These are phyloP conservation scores for Perognathus longimembris DNA, from an alignment of 2,113 vertebrate genomes.

Conservation along the genomic window DNA sequence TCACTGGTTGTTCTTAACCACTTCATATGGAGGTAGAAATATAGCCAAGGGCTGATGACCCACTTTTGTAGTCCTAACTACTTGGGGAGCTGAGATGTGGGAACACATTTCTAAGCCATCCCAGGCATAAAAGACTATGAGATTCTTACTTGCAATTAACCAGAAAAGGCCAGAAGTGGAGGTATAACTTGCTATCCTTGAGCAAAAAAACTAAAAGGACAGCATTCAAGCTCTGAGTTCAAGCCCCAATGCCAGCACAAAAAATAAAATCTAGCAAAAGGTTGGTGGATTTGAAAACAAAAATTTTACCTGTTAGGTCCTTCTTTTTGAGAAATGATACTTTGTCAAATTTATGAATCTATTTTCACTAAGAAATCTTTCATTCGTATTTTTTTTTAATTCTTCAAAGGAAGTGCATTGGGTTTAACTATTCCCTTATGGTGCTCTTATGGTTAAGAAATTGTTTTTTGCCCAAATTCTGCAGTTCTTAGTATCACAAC, in stretches of 20 bases:
- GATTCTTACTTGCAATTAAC: no score
- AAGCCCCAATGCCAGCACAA: no score
- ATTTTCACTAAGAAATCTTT: not conserved
- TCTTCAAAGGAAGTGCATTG: not conserved
- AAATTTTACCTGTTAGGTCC: not conserved
- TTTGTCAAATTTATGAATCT: not conserved
- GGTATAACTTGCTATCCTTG: no score
- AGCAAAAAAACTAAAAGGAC: no score
- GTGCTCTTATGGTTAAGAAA: conserved; percentile 10
- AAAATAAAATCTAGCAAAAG: no score
- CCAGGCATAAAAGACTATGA: no score
- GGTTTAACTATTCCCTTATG: not conserved
- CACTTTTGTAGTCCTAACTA: no score
- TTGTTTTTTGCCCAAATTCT: not conserved
- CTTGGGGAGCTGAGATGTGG: no score
- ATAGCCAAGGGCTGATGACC: not conserved
- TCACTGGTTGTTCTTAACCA: not conserved
- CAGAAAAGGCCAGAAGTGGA: no score
- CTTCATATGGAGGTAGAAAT: not conserved
- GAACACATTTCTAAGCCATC: no score
- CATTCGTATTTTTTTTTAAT: not conserved
- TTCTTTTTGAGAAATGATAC: no score
- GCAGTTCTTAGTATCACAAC: not conserved
- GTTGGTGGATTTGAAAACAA: conserved; percentile 32
- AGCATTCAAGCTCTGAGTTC: no score